Base-by-base conservation (phyloP, 2,797 vertebrate genomes). In the Denticeps clupeoides region DNA sequence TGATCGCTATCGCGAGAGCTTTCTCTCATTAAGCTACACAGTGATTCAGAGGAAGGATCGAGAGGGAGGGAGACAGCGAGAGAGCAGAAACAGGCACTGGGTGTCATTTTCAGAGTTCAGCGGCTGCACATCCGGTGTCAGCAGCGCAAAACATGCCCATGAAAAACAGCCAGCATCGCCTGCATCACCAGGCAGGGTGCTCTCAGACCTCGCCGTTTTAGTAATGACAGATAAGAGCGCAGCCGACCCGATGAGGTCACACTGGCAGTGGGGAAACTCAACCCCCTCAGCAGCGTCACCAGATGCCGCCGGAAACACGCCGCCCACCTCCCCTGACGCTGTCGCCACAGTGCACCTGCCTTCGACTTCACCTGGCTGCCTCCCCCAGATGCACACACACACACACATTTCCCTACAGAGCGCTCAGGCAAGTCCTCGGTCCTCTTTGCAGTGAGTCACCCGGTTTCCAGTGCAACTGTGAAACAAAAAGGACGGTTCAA, bases 71-170 rank as follows among this genome's bases (percentile, higher is more conserved):
- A 25, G 24, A 25, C 24, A 25, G 24, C 5, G 22, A 23, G 22
- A 23, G 43, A 42, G 33, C 33, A 46, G 35, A 27, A 25, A 35
- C 12, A 31, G 15, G 16, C 42, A 24, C 15, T 26, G 32, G 53
- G 48, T 40, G 47, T 47, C 37, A 31, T 44, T 48, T 52, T 53
- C 41, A 25, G 22, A 62, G 43, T 13, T 45, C 35, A 67, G 60
- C 64, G 62, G 67, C 52, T 11, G 38, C 55, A 64, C 61, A 60
- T 60, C 63, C 61, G 60, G 60, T 60, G 54, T 66, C 31, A 56
- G 22, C 56, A 51, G 35, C 53, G 67, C 53, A 67, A 55, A 59
- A 61, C 61, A 58, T 63, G 45, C 37, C 15, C 33, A 10, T 3
- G 16, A 33, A 33, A 38, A 47, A 51, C 23, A 33, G 49, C 52